A percentile compares a stretch with the other conserved stretches of the same genome.
Conservation (phyloP, 2,888 invertebrate genomes). For the Mythimna pallens region DNA sequence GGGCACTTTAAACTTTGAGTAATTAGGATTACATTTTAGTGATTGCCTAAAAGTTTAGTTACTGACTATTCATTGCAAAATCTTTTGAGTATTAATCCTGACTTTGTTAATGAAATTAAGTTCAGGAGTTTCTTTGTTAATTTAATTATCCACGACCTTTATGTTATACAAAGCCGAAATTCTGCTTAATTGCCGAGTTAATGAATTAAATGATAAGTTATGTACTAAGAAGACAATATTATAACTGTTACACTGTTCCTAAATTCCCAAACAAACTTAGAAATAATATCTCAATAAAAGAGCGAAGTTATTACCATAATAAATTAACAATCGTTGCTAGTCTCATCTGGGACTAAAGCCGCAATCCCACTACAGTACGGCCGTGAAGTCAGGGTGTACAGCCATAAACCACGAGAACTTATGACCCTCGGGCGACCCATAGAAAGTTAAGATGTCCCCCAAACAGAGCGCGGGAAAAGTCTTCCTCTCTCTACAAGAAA, state of each 20-base stretch:
- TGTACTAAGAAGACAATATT: neutral
- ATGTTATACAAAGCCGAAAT: conserved; percentile 9
- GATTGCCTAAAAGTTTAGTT: neutral
- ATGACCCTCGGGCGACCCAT: conserved; percentile 57
- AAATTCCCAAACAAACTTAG: neutral
- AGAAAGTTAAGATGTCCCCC: conserved; percentile 58
- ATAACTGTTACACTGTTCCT: neutral
- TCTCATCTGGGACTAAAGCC: conserved; percentile 26
- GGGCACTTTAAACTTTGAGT: neutral
- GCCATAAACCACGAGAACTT: conserved; percentile 63
- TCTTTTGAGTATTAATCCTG: neutral
- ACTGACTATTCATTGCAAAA: conserved; percentile 3
- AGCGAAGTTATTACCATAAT: conserved; percentile 36
- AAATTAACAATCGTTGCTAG: conserved; percentile 41
- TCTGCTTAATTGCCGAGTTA: conserved; percentile 3
- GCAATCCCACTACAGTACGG: conserved; percentile 40
- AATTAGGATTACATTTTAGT: neutral
- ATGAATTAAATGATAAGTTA: conserved; percentile 9
- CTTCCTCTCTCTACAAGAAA: conserved; percentile 45
- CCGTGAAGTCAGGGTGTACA: conserved; percentile 53
- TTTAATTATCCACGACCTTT: conserved; percentile 21
- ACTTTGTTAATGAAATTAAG: conserved; percentile 10
- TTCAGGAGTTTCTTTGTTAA: conserved; percentile 14
- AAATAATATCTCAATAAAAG: conserved; percentile 15
- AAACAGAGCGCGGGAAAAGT: conserved; percentile 42